Evolutionary conservation across 2,888 invertebrate genomes (phyloP).

Genomic region (Drosophila acutilabella): DNA sequence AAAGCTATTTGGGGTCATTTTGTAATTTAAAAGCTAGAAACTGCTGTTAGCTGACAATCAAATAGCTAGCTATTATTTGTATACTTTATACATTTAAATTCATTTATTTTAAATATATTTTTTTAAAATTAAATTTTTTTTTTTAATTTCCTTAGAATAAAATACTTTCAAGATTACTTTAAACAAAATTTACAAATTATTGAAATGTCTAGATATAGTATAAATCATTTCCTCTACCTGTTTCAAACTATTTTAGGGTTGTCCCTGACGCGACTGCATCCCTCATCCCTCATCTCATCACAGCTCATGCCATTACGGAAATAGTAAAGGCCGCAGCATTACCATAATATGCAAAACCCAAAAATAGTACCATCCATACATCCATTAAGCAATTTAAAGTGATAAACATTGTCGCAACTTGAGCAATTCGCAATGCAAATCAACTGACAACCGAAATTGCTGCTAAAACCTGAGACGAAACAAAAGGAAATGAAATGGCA

Average conservation of each 20-base stretch:
- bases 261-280: slow-evolving; percentile 6
- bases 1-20: too few relatives aligned
- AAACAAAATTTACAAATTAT: too few relatives aligned
- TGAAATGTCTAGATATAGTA: background rate
- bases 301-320: slow-evolving; percentile 45
- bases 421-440: slow-evolving; percentile 61
- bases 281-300: too few relatives aligned
- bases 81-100: too few relatives aligned
- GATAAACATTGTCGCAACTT: slow-evolving; percentile 55
- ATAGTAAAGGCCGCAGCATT: slow-evolving; percentile 46
- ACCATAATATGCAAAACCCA: slow-evolving; percentile 56
- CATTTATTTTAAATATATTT: too few relatives aligned
- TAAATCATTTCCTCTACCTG: background rate
- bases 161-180: too few relatives aligned
- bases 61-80: too few relatives aligned
- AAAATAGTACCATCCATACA: slow-evolving; percentile 49
- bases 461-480: slow-evolving; percentile 10
- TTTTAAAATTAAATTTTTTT: too few relatives aligned
- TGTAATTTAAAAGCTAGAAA: too few relatives aligned
- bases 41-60: too few relatives aligned
- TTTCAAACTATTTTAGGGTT: background rate
- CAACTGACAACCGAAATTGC: slow-evolving; percentile 16
- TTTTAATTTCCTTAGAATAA: too few relatives aligned
- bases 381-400: slow-evolving; percentile 76
- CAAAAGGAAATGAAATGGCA: background rate